Conservation (phyloP, 2,888 invertebrate species). For the Bimastos eiseni region DNA sequence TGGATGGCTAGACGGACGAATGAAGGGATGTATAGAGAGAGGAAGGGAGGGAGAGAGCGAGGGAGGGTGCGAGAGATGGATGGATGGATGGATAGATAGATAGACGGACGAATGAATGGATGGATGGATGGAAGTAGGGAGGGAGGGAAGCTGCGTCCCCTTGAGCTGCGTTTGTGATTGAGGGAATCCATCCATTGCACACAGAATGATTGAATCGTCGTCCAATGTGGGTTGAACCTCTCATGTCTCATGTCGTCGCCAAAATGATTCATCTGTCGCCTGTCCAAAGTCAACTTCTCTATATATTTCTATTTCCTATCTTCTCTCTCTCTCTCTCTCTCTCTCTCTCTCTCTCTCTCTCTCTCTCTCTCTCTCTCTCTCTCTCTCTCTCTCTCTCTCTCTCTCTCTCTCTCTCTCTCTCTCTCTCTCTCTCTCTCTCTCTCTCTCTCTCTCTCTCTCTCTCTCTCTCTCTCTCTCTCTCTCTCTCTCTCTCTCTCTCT, state of each 20-base stretch:
- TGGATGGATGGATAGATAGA: no score
- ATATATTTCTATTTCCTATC: no score
- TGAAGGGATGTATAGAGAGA: no score
- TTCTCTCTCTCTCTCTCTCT: no score
- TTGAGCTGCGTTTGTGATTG: not conserved
- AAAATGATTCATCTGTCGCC: not conserved
- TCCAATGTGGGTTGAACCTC: not conserved
- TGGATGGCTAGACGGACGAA: no score
- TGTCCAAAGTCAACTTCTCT: not conserved
- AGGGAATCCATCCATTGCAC: not conserved
- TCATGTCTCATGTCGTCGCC: not conserved
- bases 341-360: no score
- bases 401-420: not conserved
- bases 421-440: not conserved
- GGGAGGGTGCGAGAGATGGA: no score
- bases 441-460: not conserved
- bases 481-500: not conserved
- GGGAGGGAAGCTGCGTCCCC: not conserved
- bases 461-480: not conserved
- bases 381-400: not conserved
- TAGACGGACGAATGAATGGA: no score
- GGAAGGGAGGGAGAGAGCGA: no score
- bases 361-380: not conserved
- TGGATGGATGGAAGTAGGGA: not conserved
- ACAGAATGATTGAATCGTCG: conserved; percentile 13